Percentiles rank a stretch among this genome's conserved stretches.
Evolutionary conservation across 2,797 vertebrate genomes (phyloP).

Genomic region (Acomys russatus): DNA sequence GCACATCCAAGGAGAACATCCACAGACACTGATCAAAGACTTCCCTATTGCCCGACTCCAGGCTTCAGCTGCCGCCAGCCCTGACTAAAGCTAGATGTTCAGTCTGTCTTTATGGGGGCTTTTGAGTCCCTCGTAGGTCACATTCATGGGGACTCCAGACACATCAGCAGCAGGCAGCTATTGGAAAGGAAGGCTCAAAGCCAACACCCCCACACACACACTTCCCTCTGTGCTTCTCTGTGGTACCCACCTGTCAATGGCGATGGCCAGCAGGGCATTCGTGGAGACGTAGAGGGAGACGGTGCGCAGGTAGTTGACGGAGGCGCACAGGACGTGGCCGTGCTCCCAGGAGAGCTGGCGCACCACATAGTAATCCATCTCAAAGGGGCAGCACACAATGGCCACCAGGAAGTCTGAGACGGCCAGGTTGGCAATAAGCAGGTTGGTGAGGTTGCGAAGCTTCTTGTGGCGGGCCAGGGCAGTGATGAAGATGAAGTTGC

Average conservation of each 20-base stretch:
- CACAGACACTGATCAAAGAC: background rate
- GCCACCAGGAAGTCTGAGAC: conserved; percentile 98
- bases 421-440: conserved; percentile 98
- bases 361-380: conserved; percentile 98
- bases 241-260: conserved; percentile 94
- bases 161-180: background rate
- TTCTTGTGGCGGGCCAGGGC: conserved; percentile 96
- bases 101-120: background rate
- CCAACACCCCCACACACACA: background rate
- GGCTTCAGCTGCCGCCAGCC: background rate
- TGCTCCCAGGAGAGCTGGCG: conserved; percentile 97
- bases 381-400: conserved; percentile 97
- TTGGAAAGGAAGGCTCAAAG: background rate
- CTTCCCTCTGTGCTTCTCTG: background rate
- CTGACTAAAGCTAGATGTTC: background rate
- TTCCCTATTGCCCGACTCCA: background rate
- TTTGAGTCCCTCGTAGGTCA: background rate
- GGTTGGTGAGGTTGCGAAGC: conserved; percentile 96
- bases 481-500: conserved; percentile 96
- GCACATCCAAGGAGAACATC: background rate
- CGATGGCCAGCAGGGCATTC: conserved; percentile 97
- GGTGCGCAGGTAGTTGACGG: conserved; percentile 96
- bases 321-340: conserved; percentile 94
- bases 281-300: conserved; percentile 98
- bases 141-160: background rate